Evolutionary conservation across 2,888 invertebrate genomes (phyloP), one percentile per base, ranked within the genome.

Genomic region (Dermolepida albohirtum): DNA sequence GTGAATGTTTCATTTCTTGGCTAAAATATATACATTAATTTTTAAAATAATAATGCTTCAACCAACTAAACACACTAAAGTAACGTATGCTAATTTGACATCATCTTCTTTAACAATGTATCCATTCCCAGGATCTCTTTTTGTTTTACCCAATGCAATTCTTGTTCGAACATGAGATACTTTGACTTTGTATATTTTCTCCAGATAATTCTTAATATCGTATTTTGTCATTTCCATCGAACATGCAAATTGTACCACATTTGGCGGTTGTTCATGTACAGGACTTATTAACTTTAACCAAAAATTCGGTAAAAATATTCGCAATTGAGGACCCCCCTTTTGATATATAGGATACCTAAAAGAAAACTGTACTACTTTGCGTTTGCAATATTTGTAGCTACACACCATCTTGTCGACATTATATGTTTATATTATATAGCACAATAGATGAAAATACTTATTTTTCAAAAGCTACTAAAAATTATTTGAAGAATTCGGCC

Each of bases 301-400:
- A 84, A 98, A 98, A 82, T 98, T 96, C 0, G 98, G 98, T 39
- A 99, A 84, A 82, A 96, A 97, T 8, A 98, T 88, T 68, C 98
- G 86, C 39, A 95, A 84, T 80, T 98, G 98, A n/a, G 98, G 98
- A 82, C 95, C 94, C 11, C 98, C 98, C 81, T 88, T 89, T 83
- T 93, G 92, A 83, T 94, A 97, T 40, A 96, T 78, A 1, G 97
- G 97, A 85, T 97, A 97, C 90, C 94, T 93, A 64, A 55, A 68
- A 62, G 29, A 40, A 22, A 41, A 11, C 12, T 14, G 22, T 22
- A 22, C 22, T 5, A 8, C 14, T 22, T 17, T 17, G 17, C 16
- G 8, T n/a, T 5, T 51, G n/a, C 6, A 47, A 27, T 51, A 11
- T 5, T 44, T 12, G 41, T 43, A 11, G 17, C 54, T 64, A 66